phyloP scores from a whole-genome alignment of 2,797 vertebrate species.

The Sebastes cheni region DNA sequence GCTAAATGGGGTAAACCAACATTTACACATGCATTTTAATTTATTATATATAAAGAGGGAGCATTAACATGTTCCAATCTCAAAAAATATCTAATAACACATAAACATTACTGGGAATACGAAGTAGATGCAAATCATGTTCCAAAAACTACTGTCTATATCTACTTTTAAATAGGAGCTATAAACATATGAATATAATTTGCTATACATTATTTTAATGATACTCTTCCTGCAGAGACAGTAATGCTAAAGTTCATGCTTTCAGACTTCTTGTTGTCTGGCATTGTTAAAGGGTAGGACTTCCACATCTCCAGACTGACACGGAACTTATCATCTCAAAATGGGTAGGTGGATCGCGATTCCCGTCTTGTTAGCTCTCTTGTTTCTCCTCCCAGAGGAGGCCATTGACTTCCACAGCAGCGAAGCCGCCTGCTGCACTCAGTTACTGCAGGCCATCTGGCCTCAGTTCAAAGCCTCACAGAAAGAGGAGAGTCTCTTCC shows the following conservation, averaged over 20 bases:
- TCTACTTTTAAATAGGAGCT: not conserved
- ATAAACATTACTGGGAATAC: not conserved
- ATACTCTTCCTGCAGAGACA: not conserved
- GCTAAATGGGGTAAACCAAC: not conserved
- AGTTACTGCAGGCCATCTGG: constrained; percentile 65
- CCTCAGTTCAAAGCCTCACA: constrained; percentile 57
- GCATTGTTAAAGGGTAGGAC: constrained; percentile 2
- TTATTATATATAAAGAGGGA: not conserved
- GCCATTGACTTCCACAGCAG: constrained; percentile 58
- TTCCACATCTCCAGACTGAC: constrained; percentile 30
- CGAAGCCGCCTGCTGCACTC: constrained; percentile 45
- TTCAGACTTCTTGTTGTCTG: constrained; percentile 2
- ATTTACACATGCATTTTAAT: not conserved
- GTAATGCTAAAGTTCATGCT: not conserved
- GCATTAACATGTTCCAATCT: not conserved
- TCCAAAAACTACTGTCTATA: not conserved
- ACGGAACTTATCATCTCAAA: constrained; percentile 37
- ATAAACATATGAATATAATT: not conserved
- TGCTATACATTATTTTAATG: not conserved
- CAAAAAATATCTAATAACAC: not conserved
- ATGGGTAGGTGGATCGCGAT: constrained; percentile 31
- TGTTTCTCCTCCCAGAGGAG: constrained; percentile 55
- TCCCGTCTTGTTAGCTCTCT: constrained; percentile 40
- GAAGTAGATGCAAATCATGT: not conserved
- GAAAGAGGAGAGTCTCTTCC: constrained; percentile 45